phyloP scores from a whole-genome alignment of 2,888 invertebrate species.

The Endomychus coccineus region DNA sequence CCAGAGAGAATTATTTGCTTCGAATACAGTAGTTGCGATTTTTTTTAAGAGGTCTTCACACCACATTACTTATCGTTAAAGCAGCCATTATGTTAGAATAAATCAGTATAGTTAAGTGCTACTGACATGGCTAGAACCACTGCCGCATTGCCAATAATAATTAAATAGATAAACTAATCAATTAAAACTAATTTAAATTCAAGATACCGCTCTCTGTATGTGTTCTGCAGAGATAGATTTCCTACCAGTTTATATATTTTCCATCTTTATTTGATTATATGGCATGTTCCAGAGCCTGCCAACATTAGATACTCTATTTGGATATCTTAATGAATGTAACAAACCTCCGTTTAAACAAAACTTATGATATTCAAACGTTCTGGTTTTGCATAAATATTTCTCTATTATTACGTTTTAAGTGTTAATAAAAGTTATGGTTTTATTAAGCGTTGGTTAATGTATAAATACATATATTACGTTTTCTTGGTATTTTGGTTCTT shows the following conservation, averaged over 20 bases:
- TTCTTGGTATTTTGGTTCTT: no score
- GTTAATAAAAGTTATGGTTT: no score
- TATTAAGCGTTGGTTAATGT: no score
- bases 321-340: conserved; percentile 14
- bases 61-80: no score
- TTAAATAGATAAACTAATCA: conserved; percentile 36
- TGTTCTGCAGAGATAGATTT: conserved; percentile 29
- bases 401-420: no score
- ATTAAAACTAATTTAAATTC: conserved; percentile 34
- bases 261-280: background rate
- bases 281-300: background rate
- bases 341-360: no score
- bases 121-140: conserved; percentile 25
- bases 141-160: conserved; percentile 32
- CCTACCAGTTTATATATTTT: conserved; percentile 14
- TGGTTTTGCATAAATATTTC: no score
- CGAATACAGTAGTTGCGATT: no score
- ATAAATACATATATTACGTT: no score
- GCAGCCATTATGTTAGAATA: conserved; percentile 18
- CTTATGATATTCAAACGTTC: no score
- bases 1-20: no score
- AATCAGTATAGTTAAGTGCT: conserved; percentile 25
- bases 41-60: no score
- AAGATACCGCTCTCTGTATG: conserved; percentile 27
- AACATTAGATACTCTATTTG: conserved; percentile 8